Evolutionary conservation across 1,140 invertebrate species (phyloP).

Genomic region (Drosophila sechellia): DNA sequence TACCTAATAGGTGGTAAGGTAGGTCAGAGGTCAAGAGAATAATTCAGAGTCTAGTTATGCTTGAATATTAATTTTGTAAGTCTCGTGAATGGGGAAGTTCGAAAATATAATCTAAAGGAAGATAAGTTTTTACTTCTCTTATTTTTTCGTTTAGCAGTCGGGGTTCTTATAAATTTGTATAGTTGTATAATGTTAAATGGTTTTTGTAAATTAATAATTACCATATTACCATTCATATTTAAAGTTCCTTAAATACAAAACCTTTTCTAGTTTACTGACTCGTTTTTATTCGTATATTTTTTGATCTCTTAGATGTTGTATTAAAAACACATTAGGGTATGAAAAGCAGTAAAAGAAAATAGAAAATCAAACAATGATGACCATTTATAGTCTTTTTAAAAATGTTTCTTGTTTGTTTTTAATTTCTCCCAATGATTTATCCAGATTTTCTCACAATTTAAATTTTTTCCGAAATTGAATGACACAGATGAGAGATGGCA

Average conservation of each 20-base stretch:
- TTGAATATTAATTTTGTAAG: background rate
- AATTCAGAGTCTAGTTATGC: background rate
- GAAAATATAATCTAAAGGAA: too few species aligned
- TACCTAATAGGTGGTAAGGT: background rate
- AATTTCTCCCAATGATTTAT: slow-evolving; percentile 39
- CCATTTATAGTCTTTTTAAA: slow-evolving; percentile 46
- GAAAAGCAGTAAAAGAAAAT: slow-evolving; percentile 18
- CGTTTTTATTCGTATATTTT: background rate
- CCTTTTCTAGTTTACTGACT: background rate
- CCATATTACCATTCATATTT: too few species aligned
- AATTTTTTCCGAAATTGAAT: slow-evolving; percentile 39
- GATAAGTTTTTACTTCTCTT: too few species aligned
- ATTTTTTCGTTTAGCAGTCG: too few species aligned
- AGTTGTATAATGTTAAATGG: too few species aligned
- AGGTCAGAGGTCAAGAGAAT: slow-evolving; percentile 4
- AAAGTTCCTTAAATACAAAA: background rate
- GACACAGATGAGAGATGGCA: slow-evolving; percentile 20
- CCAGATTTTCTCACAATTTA: slow-evolving; percentile 43
- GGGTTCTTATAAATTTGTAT: too few species aligned
- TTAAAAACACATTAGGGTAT: slow-evolving; percentile 72
- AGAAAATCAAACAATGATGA: slow-evolving; percentile 28
- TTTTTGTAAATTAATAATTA: too few species aligned
- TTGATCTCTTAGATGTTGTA: slow-evolving; percentile 26
- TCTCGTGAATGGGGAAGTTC: too few species aligned
- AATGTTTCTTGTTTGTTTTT: slow-evolving; percentile 38